Base-by-base conservation (phyloP, 2,113 vertebrate species). In the Thalassoma bifasciatum region DNA sequence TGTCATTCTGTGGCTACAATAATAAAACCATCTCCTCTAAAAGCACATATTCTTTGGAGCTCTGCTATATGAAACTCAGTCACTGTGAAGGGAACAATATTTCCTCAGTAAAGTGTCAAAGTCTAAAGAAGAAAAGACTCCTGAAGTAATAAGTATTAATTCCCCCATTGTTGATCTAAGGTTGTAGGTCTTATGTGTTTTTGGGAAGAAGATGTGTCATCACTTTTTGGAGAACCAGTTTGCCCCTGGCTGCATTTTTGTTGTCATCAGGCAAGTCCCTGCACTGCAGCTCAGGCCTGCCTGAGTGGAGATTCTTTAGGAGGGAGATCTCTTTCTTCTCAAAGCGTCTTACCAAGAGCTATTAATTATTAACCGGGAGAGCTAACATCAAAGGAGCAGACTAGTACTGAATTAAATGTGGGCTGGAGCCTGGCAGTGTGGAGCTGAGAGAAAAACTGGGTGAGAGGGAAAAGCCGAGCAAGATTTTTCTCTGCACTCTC, bases 331-430 rank as follows among this genome's bases (percentile, higher is more conserved):
- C 87, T 91, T 87, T 92, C 86, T 89, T 89, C 87, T 91, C 78
- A 51, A 73, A 93, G 86, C 81, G 75, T 93, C 92, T 93, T 89
- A 92, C 90, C 67, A 73, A 88, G 68, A 85, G 86, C 92, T 86
- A 83, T 91, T 90, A 88, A 92, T 88, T 92, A 92, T 94, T 93
- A 92, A 91, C 89, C 37, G 86, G 90, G 88, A 93, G 93, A 47
- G 38, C 91, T 42, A 75, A 93, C 94, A 92, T 96, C 94, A 94
- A 94, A 95, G 91, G 71, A 54, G 75, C 82, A 66, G 83, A 83
- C 88, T 81, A 80, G 77, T 74, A 82, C 89, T 81, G 89, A 90
- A 91, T 88, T 85, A 84, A 84, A 89, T 66, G 84, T 64, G 78
- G 72, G 85, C 75, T 81, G 82, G 84, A 73, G 85, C 71, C 66